These are phyloP conservation scores for Larimichthys polyactis DNA, from an alignment of 2,113 vertebrate species.

Conservation along the genomic window DNA sequence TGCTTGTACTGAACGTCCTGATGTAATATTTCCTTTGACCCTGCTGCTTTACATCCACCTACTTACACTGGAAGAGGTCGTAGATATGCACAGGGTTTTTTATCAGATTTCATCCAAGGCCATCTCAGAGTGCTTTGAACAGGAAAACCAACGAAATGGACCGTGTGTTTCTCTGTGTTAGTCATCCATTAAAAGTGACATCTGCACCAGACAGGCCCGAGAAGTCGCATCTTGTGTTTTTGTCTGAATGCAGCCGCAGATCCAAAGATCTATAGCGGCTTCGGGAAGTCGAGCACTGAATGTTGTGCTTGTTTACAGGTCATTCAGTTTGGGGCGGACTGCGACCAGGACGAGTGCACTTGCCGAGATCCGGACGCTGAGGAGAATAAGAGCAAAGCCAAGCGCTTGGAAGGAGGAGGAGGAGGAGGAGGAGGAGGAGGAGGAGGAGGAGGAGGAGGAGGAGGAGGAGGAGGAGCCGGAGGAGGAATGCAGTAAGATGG, in stretches of 20 bases:
- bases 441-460: slow-evolving; percentile 38
- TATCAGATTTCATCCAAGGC: slow-evolving; percentile 18
- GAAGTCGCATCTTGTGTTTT: slow-evolving; percentile 15
- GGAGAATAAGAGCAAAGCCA: slow-evolving; percentile 88
- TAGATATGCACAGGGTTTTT: neutral
- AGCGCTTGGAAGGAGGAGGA: slow-evolving; percentile 21
- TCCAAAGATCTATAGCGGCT: slow-evolving; percentile 16
- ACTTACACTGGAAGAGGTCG: neutral
- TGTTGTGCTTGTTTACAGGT: slow-evolving; percentile 85
- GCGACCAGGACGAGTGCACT: slow-evolving; percentile 93
- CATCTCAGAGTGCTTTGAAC: neutral
- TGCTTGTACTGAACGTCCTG: slow-evolving; percentile 27
- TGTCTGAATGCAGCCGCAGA: slow-evolving; percentile 11
- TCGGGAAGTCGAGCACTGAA: slow-evolving; percentile 6
- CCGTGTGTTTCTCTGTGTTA: slow-evolving; percentile 20
- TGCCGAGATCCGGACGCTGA: slow-evolving; percentile 94
- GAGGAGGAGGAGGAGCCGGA: slow-evolving; percentile 24
- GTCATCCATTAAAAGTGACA: slow-evolving; percentile 35
- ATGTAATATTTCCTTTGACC: slow-evolving; percentile 45
- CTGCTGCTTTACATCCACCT: slow-evolving; percentile 9
- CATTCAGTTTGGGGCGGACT: slow-evolving; percentile 94
- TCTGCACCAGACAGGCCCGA: neutral
- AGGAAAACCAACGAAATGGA: slow-evolving; percentile 6
- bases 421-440: slow-evolving; percentile 35
- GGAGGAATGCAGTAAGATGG: slow-evolving; percentile 62